A percentile compares a stretch with the other conserved stretches of the same genome.
phyloP scores from a whole-genome alignment of 2,888 invertebrate species.

The Lepidocyrtinus sp. region DNA sequence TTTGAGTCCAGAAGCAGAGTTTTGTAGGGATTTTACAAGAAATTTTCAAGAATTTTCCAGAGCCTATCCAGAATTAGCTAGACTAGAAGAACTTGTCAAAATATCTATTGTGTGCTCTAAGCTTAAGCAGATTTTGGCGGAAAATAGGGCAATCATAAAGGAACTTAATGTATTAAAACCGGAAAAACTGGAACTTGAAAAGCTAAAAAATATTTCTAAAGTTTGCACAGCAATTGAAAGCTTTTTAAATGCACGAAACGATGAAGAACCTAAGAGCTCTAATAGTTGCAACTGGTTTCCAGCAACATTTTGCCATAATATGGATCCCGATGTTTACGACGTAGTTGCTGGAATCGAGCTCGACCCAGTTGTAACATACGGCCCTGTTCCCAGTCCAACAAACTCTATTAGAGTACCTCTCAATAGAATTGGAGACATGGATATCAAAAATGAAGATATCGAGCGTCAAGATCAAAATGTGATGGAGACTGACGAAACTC shows the following conservation, averaged over 20 bases:
- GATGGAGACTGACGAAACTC: slow-evolving; percentile 8
- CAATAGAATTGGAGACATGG: slow-evolving; percentile 11
- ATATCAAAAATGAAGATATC: neutral
- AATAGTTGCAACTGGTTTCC: slow-evolving; percentile 64
- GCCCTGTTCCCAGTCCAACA: slow-evolving; percentile 43
- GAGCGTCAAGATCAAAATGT: slow-evolving; percentile 14
- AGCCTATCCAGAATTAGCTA: slow-evolving; percentile 58
- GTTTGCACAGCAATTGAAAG: slow-evolving; percentile 41
- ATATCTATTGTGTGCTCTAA: slow-evolving; percentile 61
- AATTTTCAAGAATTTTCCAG: slow-evolving; percentile 58
- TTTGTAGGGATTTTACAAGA: slow-evolving; percentile 56
- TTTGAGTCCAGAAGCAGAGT: slow-evolving; percentile 55
- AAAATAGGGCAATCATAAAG: slow-evolving; percentile 45
- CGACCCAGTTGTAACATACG: slow-evolving; percentile 59
- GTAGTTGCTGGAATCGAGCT: slow-evolving; percentile 56
- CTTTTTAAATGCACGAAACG: slow-evolving; percentile 30
- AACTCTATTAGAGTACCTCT: slow-evolving; percentile 45
- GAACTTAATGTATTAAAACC: slow-evolving; percentile 31
- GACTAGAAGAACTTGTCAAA: slow-evolving; percentile 62
- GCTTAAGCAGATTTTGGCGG: slow-evolving; percentile 50
- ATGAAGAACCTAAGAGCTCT: no score
- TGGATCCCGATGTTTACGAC: slow-evolving; percentile 59
- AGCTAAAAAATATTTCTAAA: slow-evolving; percentile 26
- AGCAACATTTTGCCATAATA: slow-evolving; percentile 58
- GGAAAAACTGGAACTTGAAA: no score